Evolutionary conservation across 92 coral and sea anemone genomes (phyloP).

Genomic region (Epizoanthus illoricatus): DNA sequence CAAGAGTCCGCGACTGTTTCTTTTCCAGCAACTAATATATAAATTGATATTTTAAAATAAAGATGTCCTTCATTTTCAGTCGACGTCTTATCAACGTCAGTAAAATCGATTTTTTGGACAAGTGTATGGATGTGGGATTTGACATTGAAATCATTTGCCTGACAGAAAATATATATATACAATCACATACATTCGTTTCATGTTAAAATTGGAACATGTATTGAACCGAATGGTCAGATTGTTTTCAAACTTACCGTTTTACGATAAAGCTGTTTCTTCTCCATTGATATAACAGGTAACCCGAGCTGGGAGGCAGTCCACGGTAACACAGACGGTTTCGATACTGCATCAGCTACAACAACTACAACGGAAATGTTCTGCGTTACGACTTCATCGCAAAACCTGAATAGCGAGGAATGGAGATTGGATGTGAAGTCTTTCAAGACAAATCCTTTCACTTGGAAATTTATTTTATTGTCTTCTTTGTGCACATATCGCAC

Average conservation of each 20-base stretch:
- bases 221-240: background rate
- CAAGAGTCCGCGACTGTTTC: too few species aligned
- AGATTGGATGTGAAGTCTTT: constrained; percentile 25
- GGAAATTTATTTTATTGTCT: background rate
- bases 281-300: constrained; percentile 32
- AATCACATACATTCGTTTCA: too few species aligned
- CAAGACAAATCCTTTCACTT: background rate
- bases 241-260: background rate
- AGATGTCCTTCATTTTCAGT: too few species aligned
- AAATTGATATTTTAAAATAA: too few species aligned
- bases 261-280: constrained; percentile 3
- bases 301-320: constrained; percentile 46
- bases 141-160: too few species aligned
- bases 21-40: too few species aligned
- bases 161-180: too few species aligned
- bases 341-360: background rate
- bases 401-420: constrained; percentile 35
- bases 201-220: background rate
- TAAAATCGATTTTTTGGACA: too few species aligned
- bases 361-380: constrained; percentile 34
- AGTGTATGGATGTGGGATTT: too few species aligned
- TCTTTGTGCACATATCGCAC: too few species aligned
- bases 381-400: constrained; percentile 33
- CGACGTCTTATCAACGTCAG: too few species aligned
- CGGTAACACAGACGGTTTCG: constrained; percentile 30